These are phyloP conservation scores for Nothoprocta perdicaria DNA, from an alignment of 2,113 vertebrate genomes.

Conservation along the genomic window DNA sequence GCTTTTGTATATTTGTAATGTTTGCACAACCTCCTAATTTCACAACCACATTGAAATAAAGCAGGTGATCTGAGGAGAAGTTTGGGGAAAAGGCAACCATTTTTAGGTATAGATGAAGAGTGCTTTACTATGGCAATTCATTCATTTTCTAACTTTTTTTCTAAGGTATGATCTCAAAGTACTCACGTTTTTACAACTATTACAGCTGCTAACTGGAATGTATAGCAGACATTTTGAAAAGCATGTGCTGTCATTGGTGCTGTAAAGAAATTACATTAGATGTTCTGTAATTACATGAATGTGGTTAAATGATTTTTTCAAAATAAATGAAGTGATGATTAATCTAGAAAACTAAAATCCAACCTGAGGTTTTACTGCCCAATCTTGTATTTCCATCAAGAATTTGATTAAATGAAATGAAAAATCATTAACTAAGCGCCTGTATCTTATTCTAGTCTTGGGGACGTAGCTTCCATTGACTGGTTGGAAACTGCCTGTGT, in stretches of 20 bases:
- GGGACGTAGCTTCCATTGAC: not conserved
- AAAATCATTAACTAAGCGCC: not conserved
- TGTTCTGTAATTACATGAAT: not conserved
- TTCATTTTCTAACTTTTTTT: not conserved
- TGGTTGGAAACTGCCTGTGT: not conserved
- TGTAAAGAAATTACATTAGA: not conserved
- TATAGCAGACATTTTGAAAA: not conserved
- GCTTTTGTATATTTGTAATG: not conserved
- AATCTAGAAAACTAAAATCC: not conserved
- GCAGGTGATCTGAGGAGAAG: not conserved
- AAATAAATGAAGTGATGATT: not conserved
- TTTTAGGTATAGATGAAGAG: not conserved
- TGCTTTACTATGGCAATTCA: not conserved
- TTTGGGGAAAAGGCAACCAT: not conserved
- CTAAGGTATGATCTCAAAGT: not conserved
- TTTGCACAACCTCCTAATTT: not conserved
- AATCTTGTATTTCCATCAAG: not conserved
- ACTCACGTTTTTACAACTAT: not conserved
- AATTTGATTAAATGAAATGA: not conserved
- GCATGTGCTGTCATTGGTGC: not conserved
- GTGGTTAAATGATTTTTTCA: not conserved
- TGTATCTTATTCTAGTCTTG: not conserved
- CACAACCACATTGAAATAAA: not conserved
- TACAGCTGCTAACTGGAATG: not conserved
- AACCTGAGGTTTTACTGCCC: not conserved